Base-by-base conservation (phyloP, 2,888 invertebrate species). In the Labia minor region DNA sequence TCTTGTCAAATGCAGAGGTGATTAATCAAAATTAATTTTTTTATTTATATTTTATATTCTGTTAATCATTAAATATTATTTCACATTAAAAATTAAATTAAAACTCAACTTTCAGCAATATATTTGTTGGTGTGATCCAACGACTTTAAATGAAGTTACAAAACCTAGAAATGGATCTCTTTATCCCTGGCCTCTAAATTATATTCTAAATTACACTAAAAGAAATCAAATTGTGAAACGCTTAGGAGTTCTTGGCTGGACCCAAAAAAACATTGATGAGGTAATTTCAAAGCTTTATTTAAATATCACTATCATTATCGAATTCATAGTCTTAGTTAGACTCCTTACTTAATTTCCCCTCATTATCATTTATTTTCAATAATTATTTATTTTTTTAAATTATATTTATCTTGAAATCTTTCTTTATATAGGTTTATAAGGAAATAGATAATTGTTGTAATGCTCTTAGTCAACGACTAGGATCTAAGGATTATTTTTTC, bases 111-210 rank as follows among this genome's bases (percentile, higher is more conserved):
- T 78, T 19, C 77, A 89, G 87, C 81, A 90, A 19, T 95, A 92
- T 77, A 83, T 95, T 70, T 90, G 91, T 63, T 97, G 96, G 90
- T 80, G 89, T 67, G 90, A 95, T 75, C 82, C 85, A 64, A 83
- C 85, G 64, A 93, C 93, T 0, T 88, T 89, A 72, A 85, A 86
- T 67, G 84, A 87, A 69, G 88, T 95, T 1, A 97, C 97, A 0
- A 87, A 86, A 69, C 84, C 85, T 0, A 83, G 97, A 4, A 90
- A 93, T 77, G 92, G 95, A 0, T 90, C 90, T 0, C 91, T 92
- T 1, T 94, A 92, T 79, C 92, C 95, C 0, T 98, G 95, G 90
- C 98, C 98, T 0, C 78, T 98, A 2, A 92, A 90, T 75, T 81
- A 85, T 74, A 78, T 94, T 37, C 85, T 95, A 74, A 93, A 92